Conservation (phyloP, 1,140 invertebrate species). For the Oryctes rhinoceros region DNA sequence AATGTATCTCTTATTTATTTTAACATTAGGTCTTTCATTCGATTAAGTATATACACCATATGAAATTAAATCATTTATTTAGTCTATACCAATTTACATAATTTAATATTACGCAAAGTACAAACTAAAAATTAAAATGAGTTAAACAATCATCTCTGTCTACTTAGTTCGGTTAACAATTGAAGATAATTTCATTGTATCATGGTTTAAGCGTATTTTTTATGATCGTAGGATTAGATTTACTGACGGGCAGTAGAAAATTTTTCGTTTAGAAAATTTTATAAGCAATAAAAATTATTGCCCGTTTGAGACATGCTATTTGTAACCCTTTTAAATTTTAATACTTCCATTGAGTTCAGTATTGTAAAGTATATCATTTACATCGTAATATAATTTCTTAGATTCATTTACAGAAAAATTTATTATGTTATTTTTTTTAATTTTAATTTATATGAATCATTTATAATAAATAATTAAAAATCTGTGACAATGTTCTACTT, state of each 20-base stretch:
- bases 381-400: conserved; percentile 32
- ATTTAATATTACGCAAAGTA: conserved; percentile 1
- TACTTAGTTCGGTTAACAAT: conserved; percentile 5
- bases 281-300: conserved; percentile 29
- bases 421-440: conserved; percentile 40
- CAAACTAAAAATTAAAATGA: not conserved
- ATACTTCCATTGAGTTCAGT: conserved; percentile 36
- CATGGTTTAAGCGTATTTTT: not conserved
- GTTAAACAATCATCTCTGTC: not conserved
- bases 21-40: not conserved
- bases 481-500: conserved; percentile 34
- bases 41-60: not conserved
- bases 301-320: not conserved
- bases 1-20: not conserved
- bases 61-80: not conserved
- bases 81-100: conserved; percentile 3
- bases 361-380: conserved; percentile 31
- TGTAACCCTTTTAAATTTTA: not conserved
- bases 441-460: conserved; percentile 37
- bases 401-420: conserved; percentile 46
- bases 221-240: conserved; percentile 1
- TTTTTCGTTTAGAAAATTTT: conserved; percentile 11
- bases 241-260: conserved; percentile 20
- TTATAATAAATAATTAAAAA: conserved; percentile 36
- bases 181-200: conserved; percentile 1